A percentile compares a stretch with the other conserved stretches of the same genome.
Evolutionary conservation across 2,888 invertebrate species (phyloP).

Genomic region (Idaea biselata): DNA sequence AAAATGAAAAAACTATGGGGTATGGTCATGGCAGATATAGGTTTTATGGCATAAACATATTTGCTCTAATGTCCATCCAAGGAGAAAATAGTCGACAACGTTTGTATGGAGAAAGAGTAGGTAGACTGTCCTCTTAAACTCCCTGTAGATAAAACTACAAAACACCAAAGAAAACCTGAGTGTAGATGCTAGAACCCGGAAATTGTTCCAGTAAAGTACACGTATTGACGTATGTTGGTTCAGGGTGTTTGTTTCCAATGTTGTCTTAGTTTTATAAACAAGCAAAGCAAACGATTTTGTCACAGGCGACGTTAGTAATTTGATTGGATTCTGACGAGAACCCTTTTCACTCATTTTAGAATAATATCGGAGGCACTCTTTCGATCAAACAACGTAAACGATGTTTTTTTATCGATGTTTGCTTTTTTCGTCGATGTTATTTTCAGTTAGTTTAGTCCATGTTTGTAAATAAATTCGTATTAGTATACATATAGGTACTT

Average conservation of each 20-base stretch:
- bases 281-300: neutral
- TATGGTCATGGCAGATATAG: too few species aligned
- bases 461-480: neutral
- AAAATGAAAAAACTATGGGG: too few species aligned
- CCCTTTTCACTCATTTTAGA: neutral
- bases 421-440: neutral
- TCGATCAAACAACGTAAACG: neutral
- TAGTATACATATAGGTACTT: neutral
- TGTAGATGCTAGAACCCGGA: neutral
- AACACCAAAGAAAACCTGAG: neutral
- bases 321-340: slow-evolving; percentile 2
- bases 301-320: neutral
- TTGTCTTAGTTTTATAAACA: neutral
- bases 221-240: neutral
- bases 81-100: too few species aligned
- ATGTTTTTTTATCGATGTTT: neutral
- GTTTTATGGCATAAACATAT: too few species aligned
- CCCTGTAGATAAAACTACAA: neutral
- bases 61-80: too few species aligned
- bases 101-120: too few species aligned
- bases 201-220: neutral
- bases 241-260: neutral
- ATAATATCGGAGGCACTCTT: neutral
- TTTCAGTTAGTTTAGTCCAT: neutral
- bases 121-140: too few species aligned